Evolutionary conservation across 2,888 invertebrate genomes (phyloP).

Genomic region (Drosophila pseudotalamancana): DNA sequence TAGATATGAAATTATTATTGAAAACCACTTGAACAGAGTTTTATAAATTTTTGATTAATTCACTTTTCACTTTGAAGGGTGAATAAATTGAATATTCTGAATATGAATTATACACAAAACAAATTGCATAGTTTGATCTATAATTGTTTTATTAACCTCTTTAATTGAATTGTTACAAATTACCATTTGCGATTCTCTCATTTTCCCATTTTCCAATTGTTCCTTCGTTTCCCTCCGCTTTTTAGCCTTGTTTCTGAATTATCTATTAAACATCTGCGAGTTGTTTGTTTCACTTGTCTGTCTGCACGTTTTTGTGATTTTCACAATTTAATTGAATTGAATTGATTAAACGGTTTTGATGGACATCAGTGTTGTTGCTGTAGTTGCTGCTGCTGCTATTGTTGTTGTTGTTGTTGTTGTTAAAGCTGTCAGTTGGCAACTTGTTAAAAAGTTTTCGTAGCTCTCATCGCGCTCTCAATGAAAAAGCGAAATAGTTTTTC

Average conservation of each 20-base stretch:
- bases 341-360: constrained; percentile 65
- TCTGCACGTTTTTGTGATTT: constrained; percentile 70
- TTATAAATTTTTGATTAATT: no score
- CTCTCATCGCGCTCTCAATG: constrained; percentile 8
- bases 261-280: constrained; percentile 7
- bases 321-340: constrained; percentile 64
- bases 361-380: constrained; percentile 11
- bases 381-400: background rate
- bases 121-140: no score
- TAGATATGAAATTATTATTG: no score
- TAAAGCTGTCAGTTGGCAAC: constrained; percentile 28
- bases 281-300: constrained; percentile 38
- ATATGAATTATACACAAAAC: no score
- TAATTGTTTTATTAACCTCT: no score
- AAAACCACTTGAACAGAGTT: no score
- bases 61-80: no score
- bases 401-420: constrained; percentile 8
- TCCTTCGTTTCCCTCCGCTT: background rate
- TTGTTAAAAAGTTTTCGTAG: constrained; percentile 49
- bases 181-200: background rate
- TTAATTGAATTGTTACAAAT: background rate
- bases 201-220: no score
- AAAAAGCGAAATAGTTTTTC: constrained; percentile 45
- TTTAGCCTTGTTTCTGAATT: constrained; percentile 10
- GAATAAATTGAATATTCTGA: no score